Evolutionary conservation across 2,113 vertebrate species (phyloP).

Genomic region (Theropithecus gelada): DNA sequence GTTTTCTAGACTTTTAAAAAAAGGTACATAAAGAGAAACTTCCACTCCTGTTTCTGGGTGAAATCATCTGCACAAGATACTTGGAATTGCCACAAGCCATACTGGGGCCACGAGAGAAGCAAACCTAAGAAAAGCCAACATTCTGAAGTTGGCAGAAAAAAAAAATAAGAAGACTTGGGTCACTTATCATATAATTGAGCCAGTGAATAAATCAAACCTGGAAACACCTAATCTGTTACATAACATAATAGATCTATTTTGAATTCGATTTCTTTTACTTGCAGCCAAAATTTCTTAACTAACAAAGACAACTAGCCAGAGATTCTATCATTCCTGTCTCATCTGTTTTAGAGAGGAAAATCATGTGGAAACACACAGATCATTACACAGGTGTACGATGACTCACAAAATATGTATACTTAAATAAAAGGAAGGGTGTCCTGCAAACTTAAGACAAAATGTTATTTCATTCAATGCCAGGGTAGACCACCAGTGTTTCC

Average conservation of each 20-base stretch:
- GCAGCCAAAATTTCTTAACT: neutral
- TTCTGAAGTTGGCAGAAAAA: neutral
- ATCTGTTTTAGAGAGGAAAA: neutral
- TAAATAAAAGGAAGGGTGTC: neutral
- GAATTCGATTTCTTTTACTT: neutral
- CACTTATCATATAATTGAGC: neutral
- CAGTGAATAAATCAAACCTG: neutral
- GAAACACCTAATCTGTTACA: neutral
- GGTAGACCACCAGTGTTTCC: neutral
- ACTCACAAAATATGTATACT: neutral
- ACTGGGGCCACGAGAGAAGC: neutral
- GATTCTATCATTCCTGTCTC: neutral
- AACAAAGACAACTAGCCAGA: neutral
- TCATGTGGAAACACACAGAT: neutral
- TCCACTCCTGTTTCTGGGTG: neutral
- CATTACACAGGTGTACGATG: neutral
- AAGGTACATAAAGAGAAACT: neutral
- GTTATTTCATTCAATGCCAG: neutral
- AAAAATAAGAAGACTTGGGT: neutral
- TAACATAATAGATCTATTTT: neutral
- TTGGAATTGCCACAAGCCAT: neutral
- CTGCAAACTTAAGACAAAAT: neutral
- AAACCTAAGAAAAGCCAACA: neutral
- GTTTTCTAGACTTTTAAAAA: neutral
- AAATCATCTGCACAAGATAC: neutral